Percentiles rank a stretch among this genome's conserved stretches.
Conservation (phyloP, 1,140 invertebrate genomes). For the Ceratina australensis region DNA sequence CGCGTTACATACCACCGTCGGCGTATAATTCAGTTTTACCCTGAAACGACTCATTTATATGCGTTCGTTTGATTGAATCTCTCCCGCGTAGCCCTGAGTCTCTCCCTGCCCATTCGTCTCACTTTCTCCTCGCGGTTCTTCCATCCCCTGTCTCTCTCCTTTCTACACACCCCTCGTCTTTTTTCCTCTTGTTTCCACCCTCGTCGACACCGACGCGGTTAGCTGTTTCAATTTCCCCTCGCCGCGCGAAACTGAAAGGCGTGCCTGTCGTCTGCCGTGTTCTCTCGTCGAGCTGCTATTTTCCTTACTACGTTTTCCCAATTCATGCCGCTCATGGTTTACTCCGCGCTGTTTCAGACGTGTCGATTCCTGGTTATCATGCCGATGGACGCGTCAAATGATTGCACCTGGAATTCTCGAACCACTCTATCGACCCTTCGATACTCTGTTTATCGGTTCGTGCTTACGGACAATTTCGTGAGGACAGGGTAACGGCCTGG, state of each 20-base stretch:
- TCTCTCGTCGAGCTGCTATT: conserved; percentile 27
- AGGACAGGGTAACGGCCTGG: conserved; percentile 24
- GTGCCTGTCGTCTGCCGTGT: conserved; percentile 57
- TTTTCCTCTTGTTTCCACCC: conserved; percentile 52
- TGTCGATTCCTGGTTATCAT: conserved; percentile 28
- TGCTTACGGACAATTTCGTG: conserved; percentile 8
- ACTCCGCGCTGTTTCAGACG: conserved; percentile 6
- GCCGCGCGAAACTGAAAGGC: conserved; percentile 71
- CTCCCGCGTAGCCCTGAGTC: conserved; percentile 48
- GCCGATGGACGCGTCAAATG: background rate
- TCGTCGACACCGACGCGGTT: conserved; percentile 73
- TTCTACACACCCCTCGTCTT: background rate
- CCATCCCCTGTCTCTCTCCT: background rate
- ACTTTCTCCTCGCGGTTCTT: conserved; percentile 26
- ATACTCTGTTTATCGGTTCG: conserved; percentile 21
- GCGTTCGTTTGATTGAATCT: conserved; percentile 77
- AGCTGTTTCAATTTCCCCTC: conserved; percentile 76
- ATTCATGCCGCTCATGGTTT: background rate
- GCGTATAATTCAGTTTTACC: conserved; percentile 74
- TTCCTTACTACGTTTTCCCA: conserved; percentile 2
- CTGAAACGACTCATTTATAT: conserved; percentile 77
- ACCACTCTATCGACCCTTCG: conserved; percentile 27
- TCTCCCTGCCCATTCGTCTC: conserved; percentile 35
- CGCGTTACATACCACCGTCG: conserved; percentile 60
- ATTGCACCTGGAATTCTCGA: conserved; percentile 12